phyloP scores from a whole-genome alignment of 2,113 vertebrate genomes.

The Amphilophus citrinellus region DNA sequence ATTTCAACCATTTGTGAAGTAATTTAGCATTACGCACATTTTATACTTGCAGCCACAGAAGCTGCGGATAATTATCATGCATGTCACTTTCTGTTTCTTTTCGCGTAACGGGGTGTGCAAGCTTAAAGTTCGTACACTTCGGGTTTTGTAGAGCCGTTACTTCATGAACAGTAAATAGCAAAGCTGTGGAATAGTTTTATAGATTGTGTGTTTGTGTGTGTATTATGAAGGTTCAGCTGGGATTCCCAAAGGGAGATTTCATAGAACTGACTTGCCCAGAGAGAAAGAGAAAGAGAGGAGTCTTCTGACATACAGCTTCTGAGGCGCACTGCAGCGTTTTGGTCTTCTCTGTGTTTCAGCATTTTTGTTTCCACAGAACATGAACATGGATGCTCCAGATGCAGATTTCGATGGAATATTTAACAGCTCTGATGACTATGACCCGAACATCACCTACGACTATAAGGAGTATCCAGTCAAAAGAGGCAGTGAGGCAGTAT shows the following conservation, averaged over 20 bases:
- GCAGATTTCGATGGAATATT: constrained; percentile 65
- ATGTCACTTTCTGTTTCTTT: background rate
- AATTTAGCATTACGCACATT: background rate
- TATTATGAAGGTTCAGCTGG: constrained; percentile 1
- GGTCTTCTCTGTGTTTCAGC: background rate
- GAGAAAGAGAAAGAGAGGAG: background rate
- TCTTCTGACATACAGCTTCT: background rate
- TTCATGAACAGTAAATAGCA: background rate
- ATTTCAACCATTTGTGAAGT: background rate
- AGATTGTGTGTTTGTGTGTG: background rate
- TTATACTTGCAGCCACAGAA: background rate
- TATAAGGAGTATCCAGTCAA: constrained; percentile 5
- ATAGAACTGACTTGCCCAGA: background rate
- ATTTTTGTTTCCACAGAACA: constrained; percentile 36
- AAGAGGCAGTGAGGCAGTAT: constrained; percentile 28
- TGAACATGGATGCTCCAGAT: constrained; percentile 18
- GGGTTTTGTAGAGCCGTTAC: background rate
- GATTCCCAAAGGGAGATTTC: constrained; percentile 1
- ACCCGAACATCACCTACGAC: background rate
- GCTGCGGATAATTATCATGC: background rate
- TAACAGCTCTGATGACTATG: constrained; percentile 53
- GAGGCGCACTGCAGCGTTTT: background rate
- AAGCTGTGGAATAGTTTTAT: background rate
- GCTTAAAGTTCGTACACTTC: background rate
- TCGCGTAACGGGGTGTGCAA: background rate